Evolutionary conservation across 2,797 vertebrate species (phyloP), one percentile per base, ranked within the genome.

Genomic region (Balearica regulorum): DNA sequence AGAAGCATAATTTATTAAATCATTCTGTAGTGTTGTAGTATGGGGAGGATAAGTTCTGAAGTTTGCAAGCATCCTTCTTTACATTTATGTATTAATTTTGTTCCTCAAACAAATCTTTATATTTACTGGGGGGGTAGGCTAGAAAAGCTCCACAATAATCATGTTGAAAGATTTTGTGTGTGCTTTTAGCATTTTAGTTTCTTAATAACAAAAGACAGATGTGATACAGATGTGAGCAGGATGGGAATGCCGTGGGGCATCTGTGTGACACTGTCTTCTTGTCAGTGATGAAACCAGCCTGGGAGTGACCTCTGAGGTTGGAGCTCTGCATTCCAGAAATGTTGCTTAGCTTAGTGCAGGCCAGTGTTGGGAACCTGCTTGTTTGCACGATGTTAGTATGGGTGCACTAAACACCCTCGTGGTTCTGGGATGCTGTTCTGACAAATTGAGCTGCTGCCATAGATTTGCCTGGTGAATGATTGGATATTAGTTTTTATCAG

Each of bases 221-320:
- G 13, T 0, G 4, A 31, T 39, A 39, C 10, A 65, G 25, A 39
- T 22, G 12, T 20, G 22, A 49, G 25, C 22, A 41, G 51, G 55
- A 44, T 0, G 2, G 60, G 60, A 78, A 62, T 0, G 1, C 33
- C 1, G 0, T 22, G 18, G 64, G 33, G 17, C 21, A 24, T 43
- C 28, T 39, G 18, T 66, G 44, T 3, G 4, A 29, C 17, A 11
- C 39, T 61, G 75, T 28, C 12, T 43, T 70, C 62, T 57, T 69
- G 60, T 25, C 37, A 51, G 35, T 16, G 28, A 21, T 61, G 62
- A 53, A 58, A 35, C 8, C 1, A 2, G 16, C 20, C 22, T 29
- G 28, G 64, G 43, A 51, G 9, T 18, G n/a, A 54, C 17, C 49
- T 24, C 21, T 76, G 26, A 39, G 24, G 9, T 3, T 48, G 55